Evolutionary conservation across 2,797 vertebrate genomes (phyloP), one percentile per base, ranked within the genome.

Genomic region (Chiloscyllium punctatum): DNA sequence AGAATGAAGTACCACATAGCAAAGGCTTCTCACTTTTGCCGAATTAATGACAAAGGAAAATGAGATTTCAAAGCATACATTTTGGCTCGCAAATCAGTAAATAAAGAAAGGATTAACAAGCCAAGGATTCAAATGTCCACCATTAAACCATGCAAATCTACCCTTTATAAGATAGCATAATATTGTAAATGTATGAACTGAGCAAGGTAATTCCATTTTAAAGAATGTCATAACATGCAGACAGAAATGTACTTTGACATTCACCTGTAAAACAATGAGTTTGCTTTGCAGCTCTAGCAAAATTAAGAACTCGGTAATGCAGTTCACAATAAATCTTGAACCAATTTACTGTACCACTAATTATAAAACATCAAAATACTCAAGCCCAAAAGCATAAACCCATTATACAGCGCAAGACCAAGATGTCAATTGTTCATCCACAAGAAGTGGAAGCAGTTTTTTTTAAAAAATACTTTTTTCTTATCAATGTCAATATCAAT

Each of bases 331-430:
- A 74, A 48, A 95, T 77, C 48, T 51, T 74, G 42, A 95, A 57
- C 68, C n/a, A 92, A 37, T 90, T 92, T 91, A 68, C 62, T 74
- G 68, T 77, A 95, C n/a, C 94, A 95, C 94, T 18, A 57, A 71
- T 77, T 77, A 62, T n/a, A 51, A 2, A 51, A 53, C 0, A 77
- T 69, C 18, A 23, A 92, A 92, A 69, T 37, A 69, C 3, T 9
- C 62, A 92, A 66, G 37, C 8, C 62, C 37, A 2, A 69, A 42
- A 91, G 57, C 21, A 13, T 23, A 92, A 69, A 90, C 25, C 37
- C n/a, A 69, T 37, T 23, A 69, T 0, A 69, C 8, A 13, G 66
- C 7, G n/a, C 88, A 68, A 62, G 69, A 0, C 66, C 66, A n/a
- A 69, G 0, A 90, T 57, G 51, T 57, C 53, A 15, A 11, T 77